phyloP scores from a whole-genome alignment of 2,797 vertebrate species.

The Alcedo atthis region DNA sequence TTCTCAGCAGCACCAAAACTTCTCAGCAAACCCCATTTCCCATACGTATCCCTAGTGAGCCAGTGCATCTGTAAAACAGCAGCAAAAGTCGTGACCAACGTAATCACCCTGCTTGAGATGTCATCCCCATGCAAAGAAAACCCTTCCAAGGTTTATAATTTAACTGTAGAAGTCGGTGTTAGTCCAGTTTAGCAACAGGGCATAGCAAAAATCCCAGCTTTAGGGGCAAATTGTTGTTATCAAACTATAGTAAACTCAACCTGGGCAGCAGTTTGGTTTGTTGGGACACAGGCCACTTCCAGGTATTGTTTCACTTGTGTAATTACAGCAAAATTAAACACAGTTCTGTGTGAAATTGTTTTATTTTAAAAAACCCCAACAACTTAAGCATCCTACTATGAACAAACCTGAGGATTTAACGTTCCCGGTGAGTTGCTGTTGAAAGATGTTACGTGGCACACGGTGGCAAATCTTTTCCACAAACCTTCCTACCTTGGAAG shows the following conservation, averaged over 20 bases:
- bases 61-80: neutral
- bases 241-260: neutral
- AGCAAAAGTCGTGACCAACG: accelerated
- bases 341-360: neutral
- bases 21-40: neutral
- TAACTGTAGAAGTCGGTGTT: neutral
- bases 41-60: neutral
- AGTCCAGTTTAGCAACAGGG: neutral
- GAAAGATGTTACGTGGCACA: accelerated
- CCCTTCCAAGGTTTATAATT: neutral
- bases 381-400: neutral
- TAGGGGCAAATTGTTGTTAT: neutral
- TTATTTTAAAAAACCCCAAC: neutral
- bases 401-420: neutral
- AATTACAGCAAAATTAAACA: neutral
- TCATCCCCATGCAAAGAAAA: neutral
- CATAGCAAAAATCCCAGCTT: neutral
- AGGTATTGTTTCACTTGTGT: neutral
- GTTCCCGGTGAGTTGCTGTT: neutral
- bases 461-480: accelerated
- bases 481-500: accelerated
- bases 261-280: neutral
- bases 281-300: neutral
- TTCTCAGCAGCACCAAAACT: neutral
- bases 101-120: neutral